Evolutionary conservation across 1,140 invertebrate genomes (phyloP), one percentile per base, ranked within the genome.

Genomic region (Laodelphax striatellus): DNA sequence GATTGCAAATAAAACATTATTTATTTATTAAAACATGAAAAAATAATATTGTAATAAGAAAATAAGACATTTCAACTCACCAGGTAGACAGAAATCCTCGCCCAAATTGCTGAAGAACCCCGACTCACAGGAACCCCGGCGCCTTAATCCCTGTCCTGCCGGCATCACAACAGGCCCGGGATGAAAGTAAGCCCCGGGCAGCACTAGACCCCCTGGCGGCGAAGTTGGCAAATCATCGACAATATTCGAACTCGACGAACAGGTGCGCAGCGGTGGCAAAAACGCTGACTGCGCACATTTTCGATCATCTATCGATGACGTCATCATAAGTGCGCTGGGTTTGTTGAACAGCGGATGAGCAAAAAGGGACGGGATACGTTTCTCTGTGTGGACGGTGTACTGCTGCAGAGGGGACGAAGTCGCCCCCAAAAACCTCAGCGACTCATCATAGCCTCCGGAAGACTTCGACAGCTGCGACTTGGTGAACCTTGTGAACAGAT

Each of bases 31-130:
- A n/a, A n/a, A n/a, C n/a, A n/a, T n/a, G n/a, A n/a, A n/a, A n/a
- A n/a, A n/a, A n/a, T n/a, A n/a, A n/a, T n/a, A n/a, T n/a, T n/a
- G n/a, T n/a, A n/a, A n/a, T n/a, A n/a, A n/a, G n/a, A n/a, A n/a
- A n/a, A n/a, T n/a, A n/a, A n/a, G n/a, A n/a, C n/a, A n/a, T n/a
- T n/a, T n/a, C n/a, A 69, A 46, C 24, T 65, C 61, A 68, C 72
- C 69, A 61, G 67, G 69, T 61, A 69, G 72, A 57, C 77, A 74
- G 65, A 80, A 77, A 67, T 88, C 86, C 69, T 88, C 85, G 66
- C 87, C 85, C 42, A 87, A 84, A 66, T 87, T 88, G 24, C 88
- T 91, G 76, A 89, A 93, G 67, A 92, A 92, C 1, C 90, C 90
- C 31, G 87, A 90, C 71, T 93, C 90, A 67, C 89, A 91, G 9